phyloP scores from a whole-genome alignment of 2,797 vertebrate species.

The Cossypha heuglini region DNA sequence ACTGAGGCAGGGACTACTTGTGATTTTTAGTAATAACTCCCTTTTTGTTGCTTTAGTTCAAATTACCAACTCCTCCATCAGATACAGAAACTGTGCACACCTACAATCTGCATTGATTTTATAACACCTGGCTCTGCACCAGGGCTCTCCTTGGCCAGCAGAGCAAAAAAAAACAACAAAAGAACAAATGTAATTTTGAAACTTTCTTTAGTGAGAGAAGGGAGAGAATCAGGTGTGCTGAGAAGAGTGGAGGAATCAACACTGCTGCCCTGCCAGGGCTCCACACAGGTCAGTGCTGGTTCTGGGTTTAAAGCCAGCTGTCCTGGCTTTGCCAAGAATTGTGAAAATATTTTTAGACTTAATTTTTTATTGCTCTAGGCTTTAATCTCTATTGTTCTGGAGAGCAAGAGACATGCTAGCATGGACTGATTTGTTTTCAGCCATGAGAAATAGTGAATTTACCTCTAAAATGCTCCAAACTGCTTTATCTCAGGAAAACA shows the following conservation, averaged over 20 bases:
- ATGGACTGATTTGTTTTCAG: not conserved
- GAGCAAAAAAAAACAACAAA: not conserved
- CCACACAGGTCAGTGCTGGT: not conserved
- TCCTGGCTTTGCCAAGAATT: not conserved
- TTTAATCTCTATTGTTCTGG: not conserved
- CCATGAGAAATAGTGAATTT: not conserved
- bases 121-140: not conserved
- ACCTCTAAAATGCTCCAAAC: not conserved
- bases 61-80: not conserved
- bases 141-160: not conserved
- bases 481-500: not conserved
- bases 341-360: not conserved
- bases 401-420: not conserved
- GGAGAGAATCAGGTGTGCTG: not conserved
- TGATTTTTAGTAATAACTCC: not conserved
- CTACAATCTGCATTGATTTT: fast-evolving
- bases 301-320: not conserved
- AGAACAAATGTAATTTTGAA: not conserved
- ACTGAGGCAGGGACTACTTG: not conserved
- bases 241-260: not conserved
- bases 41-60: not conserved
- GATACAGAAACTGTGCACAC: not conserved
- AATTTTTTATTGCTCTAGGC: not conserved
- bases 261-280: not conserved
- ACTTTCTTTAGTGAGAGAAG: not conserved